phyloP scores from a whole-genome alignment of 2,113 vertebrate species.

The Puma concolor region DNA sequence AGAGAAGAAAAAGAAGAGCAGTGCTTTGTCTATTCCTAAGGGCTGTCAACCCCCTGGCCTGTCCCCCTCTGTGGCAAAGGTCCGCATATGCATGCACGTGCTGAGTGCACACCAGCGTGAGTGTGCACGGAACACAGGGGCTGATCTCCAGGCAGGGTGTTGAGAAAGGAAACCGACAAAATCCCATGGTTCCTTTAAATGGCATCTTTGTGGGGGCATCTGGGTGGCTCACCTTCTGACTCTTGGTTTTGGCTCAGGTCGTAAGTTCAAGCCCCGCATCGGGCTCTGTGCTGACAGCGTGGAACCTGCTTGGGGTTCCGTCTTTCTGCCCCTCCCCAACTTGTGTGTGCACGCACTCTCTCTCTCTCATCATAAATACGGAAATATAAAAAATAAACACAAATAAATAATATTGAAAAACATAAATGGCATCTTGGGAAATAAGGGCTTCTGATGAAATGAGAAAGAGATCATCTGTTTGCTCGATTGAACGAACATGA shows the following conservation, averaged over 20 bases:
- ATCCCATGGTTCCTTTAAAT: not conserved
- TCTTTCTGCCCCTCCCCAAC: no score
- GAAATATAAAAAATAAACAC: no score
- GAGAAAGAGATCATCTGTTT: not conserved
- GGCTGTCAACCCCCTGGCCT: not conserved
- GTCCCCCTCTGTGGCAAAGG: not conserved
- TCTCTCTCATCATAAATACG: no score
- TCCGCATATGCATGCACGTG: fast-evolving
- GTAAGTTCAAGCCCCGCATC: no score
- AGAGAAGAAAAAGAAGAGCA: not conserved
- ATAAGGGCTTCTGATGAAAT: not conserved
- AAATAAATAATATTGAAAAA: no score
- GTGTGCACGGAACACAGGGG: not conserved
- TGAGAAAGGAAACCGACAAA: not conserved
- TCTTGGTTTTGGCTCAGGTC: no score
- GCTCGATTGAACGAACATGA: not conserved
- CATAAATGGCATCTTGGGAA: not conserved
- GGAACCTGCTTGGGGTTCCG: no score
- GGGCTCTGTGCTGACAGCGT: no score
- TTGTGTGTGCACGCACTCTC: no score
- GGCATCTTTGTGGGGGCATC: not conserved
- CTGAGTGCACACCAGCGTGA: not conserved
- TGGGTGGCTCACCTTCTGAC: no score
- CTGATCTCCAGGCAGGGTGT: not conserved
- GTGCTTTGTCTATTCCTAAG: not conserved